Evolutionary conservation across 2,888 invertebrate species (phyloP), one percentile per base, ranked within the genome.

Genomic region (Linnaemya vulpina): DNA sequence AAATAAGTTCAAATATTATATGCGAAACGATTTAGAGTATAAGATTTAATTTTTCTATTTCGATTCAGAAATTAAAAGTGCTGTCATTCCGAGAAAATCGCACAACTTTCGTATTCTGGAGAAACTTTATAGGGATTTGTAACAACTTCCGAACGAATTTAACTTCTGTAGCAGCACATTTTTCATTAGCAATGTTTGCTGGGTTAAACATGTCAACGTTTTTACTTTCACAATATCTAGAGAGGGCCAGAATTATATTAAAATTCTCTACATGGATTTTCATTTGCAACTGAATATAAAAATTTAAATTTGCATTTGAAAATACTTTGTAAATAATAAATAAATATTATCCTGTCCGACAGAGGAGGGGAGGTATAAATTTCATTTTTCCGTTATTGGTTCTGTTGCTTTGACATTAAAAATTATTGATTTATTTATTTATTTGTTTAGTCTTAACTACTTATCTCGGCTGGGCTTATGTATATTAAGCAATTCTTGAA

Each of bases 321-420:
- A 74, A 49, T 74, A 13, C 62, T 63, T 63, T 62, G 74, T 40
- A 74, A 62, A 74, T 62, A 74, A 40, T 22, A 62, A 62, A 74
- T 40, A 71, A 60, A 58, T 60, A 62, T 62, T 73, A 62, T 73
- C 15, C 35, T 49, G 60, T 43, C 30, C 0, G n/a, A 35, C 25
- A 46, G 43, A 5, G 30, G 30, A 5, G 2, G 30, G 30, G 10
- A 15, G 35, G 7, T 15, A 62, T 20, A 15, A 30, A 60, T 30
- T 43, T n/a, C 9, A 20, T 46, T 46, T 5, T 20, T n/a, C 9
- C 22, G n/a, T 71, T 55, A 55, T 70, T 68, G 22, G 13, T 22
- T 25, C 9, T 70, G 22, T 20, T 70, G 70, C 43, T 25, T 40
- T 22, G 11, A 20, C 46, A 73, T 46, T 43, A 58, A 71, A 71